Evolutionary conservation across 2,113 vertebrate genomes (phyloP).

Genomic region (Platysternon megacephalum): DNA sequence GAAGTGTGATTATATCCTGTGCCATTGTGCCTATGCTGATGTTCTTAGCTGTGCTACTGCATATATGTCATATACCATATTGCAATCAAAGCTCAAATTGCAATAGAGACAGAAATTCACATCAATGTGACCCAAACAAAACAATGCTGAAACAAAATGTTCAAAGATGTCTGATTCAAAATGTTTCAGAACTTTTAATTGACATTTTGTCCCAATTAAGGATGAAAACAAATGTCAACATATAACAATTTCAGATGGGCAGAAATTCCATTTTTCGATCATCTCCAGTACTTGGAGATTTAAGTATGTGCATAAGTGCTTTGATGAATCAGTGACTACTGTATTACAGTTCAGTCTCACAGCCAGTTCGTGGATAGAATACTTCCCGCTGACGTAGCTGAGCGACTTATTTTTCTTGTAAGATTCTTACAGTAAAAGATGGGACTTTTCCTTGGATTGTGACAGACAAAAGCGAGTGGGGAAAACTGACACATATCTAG

Average conservation of each 20-base stretch:
- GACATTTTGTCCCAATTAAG: background rate
- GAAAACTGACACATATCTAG: too few relatives aligned
- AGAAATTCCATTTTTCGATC: background rate
- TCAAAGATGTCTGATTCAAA: background rate
- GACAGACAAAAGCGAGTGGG: background rate
- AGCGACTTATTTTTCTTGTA: background rate
- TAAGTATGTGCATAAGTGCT: background rate
- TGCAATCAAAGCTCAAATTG: background rate
- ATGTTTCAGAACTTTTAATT: background rate
- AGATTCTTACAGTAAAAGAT: background rate
- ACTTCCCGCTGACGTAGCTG: background rate
- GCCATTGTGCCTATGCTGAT: too few relatives aligned
- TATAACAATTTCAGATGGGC: background rate
- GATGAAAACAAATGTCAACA: background rate
- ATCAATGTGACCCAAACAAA: background rate
- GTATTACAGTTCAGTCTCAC: fast-evolving
- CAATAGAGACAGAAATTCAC: background rate
- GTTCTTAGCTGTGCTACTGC: background rate
- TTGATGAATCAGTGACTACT: background rate
- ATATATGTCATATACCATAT: background rate
- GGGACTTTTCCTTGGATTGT: background rate
- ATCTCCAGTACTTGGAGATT: background rate
- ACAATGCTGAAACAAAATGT: background rate
- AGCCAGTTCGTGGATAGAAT: background rate
- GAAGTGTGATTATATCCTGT: too few relatives aligned